Conservation (phyloP, 2,888 invertebrate species). For the Synergus japonicus region DNA sequence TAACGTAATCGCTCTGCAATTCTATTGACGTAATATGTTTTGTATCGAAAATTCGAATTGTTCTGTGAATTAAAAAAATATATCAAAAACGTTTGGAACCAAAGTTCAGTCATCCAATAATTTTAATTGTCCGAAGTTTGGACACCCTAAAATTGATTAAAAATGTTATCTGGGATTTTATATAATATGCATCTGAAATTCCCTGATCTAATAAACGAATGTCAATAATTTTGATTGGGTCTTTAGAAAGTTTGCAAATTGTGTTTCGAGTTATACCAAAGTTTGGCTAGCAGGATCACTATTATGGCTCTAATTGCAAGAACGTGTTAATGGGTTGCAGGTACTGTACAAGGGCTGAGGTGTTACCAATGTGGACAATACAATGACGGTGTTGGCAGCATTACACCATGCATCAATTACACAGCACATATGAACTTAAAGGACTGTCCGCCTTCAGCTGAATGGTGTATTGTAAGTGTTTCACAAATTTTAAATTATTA, state of each 20-base stretch:
- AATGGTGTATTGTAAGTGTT: constrained; percentile 88
- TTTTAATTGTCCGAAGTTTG: too few relatives aligned
- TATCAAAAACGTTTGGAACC: too few relatives aligned
- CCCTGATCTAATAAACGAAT: not conserved
- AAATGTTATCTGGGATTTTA: too few relatives aligned
- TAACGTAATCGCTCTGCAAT: not conserved
- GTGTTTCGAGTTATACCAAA: not conserved
- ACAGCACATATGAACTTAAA: constrained; percentile 83
- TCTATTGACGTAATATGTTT: too few relatives aligned
- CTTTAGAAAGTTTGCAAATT: not conserved
- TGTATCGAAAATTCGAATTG: too few relatives aligned
- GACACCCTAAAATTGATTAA: too few relatives aligned
- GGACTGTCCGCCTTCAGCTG: constrained; percentile 82
- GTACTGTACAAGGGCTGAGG: constrained; percentile 78
- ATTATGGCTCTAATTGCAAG: constrained; percentile 10
- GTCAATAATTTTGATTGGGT: not conserved
- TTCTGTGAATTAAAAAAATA: too few relatives aligned
- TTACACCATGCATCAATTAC: constrained; percentile 89
- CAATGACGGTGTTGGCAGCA: constrained; percentile 91
- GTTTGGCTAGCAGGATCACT: not conserved
- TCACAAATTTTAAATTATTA: not conserved
- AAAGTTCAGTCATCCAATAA: too few relatives aligned
- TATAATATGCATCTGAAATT: too few relatives aligned
- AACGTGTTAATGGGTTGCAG: constrained; percentile 59
- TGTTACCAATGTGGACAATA: constrained; percentile 91